Base-by-base conservation (phyloP, 2,113 vertebrate species). In the Actenoides lindsayi region DNA sequence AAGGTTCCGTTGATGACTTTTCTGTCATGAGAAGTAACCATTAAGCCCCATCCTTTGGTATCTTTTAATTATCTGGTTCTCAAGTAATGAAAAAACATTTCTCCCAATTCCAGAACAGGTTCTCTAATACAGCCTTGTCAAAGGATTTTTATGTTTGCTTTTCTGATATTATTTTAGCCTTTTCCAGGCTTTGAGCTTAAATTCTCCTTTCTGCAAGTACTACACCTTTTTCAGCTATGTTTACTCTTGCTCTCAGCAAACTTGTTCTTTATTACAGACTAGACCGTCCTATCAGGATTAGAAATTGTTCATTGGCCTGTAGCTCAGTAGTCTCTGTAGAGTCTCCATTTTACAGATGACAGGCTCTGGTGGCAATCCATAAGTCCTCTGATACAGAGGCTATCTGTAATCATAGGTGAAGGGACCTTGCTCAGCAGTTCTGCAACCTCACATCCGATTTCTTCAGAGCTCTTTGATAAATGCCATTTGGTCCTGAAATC, bases 401-500 rank as follows among this genome's bases (percentile, higher is more conserved):
- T 65, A 48, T 84, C 60, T 70, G 39, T 69, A 87, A 93, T 7
- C 31, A 82, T 19, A 63, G 82, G 65, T 63, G 74, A 85, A 94
- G n/a, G 37, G 46, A 93, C 41, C 51, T 87, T 41, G 37, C 82
- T 78, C 74, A 85, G 82, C 70, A 85, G 25, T 85, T 85, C 69
- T 63, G 46, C 37, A 78, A 3, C n/a, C 51, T 96, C 74, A 28
- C 19, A 50, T 53, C n/a, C 54, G 56, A 75, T 41, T 92, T 84
- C 33, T 92, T 90, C 69, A 78, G 69, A 87, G 46, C 16, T 37
- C 37, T 70, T 77, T 82, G 41, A 87, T 67, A 90, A 91, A 82
- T 48, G 59, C 33, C 23, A 57, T 42, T 77, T 89, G 23, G 28
- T 46, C 17, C 24, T 20, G 31, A 81, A 31, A 77, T 53, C 46